phyloP scores from a whole-genome alignment of 1,140 invertebrate genomes.

The Drosophila subpulchrella region DNA sequence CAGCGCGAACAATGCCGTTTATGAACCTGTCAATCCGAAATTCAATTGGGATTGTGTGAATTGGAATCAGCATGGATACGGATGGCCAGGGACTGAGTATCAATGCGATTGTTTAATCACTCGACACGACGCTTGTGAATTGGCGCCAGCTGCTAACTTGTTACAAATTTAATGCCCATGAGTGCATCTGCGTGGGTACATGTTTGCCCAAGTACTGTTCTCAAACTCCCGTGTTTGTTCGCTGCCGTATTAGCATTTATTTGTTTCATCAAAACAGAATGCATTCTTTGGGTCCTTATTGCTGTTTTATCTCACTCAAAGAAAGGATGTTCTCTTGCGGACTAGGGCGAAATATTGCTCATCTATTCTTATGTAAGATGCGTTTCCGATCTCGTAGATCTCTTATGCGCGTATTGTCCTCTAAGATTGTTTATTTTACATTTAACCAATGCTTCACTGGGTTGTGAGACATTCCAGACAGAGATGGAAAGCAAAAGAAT shows the following conservation, averaged over 20 bases:
- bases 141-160: conserved; percentile 78
- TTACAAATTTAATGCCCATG: conserved; percentile 50
- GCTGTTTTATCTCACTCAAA: conserved; percentile 3
- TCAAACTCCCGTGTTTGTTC: conserved; percentile 3
- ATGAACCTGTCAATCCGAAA: conserved; percentile 81
- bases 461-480: not conserved
- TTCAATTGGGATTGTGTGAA: conserved; percentile 75
- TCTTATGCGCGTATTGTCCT: not conserved
- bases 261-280: conserved; percentile 14
- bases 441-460: not conserved
- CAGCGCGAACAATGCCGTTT: conserved; percentile 76
- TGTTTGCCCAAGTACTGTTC: conserved; percentile 32
- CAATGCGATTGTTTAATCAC: conserved; percentile 73
- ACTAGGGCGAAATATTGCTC: not conserved
- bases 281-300: conserved; percentile 13
- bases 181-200: conserved; percentile 50
- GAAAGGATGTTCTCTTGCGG: not conserved
- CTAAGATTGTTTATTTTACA: not conserved
- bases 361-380: conserved; percentile 28
- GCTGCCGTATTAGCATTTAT: conserved; percentile 26
- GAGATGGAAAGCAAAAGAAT: not conserved
- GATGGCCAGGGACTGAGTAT: conserved; percentile 52
- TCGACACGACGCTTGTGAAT: conserved; percentile 61
- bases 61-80: conserved; percentile 54
- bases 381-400: conserved; percentile 16